Conservation (phyloP, 2,797 vertebrate species). For the Hydrophis major region DNA sequence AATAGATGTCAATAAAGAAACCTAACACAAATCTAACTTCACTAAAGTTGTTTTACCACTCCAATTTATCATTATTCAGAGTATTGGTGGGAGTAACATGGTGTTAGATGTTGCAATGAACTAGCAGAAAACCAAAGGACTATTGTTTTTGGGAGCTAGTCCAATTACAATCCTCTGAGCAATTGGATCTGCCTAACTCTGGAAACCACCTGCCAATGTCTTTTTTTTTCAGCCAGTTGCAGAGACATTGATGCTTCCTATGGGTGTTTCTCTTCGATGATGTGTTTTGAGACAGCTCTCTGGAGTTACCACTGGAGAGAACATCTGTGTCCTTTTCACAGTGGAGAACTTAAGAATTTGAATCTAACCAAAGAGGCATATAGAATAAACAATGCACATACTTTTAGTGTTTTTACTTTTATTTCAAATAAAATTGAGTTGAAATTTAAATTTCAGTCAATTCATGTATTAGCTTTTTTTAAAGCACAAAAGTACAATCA, state of each 20-base stretch:
- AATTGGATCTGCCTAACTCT: neutral
- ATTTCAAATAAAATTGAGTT: neutral
- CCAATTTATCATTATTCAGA: neutral
- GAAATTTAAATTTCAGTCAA: neutral
- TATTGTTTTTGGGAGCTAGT: neutral
- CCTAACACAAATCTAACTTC: neutral
- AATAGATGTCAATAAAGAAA: neutral
- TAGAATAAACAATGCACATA: neutral
- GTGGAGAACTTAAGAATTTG: neutral
- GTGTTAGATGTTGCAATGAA: neutral
- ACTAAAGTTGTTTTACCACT: neutral
- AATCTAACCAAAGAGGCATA: neutral
- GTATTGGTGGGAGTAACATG: neutral
- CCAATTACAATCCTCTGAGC: neutral
- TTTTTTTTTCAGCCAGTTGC: neutral
- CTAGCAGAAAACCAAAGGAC: neutral
- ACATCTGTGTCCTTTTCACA: conserved; percentile 28
- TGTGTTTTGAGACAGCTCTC: neutral
- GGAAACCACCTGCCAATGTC: neutral
- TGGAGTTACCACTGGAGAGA: conserved; percentile 13
- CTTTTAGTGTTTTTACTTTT: neutral
- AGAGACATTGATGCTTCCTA: neutral
- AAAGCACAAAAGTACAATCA: neutral
- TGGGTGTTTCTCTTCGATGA: neutral
- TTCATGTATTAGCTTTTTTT: neutral